Percentiles rank a stretch among this genome's conserved stretches.
Evolutionary conservation across 2,797 vertebrate species (phyloP).

Genomic region (Typhlichthys eigenmanni): DNA sequence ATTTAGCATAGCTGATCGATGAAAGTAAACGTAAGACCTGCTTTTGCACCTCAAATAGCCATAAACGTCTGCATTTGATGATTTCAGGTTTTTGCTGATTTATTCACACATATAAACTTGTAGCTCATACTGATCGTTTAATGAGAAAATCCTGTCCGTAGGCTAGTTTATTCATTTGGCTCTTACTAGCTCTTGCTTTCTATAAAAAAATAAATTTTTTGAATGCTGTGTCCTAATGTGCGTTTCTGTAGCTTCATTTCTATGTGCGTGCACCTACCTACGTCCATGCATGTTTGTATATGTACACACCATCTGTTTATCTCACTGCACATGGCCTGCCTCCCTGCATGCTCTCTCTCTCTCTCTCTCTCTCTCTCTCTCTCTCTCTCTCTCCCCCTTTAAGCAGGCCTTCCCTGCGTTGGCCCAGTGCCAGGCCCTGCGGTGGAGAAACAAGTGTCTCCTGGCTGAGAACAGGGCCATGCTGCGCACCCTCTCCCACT

Average conservation of each 20-base stretch:
- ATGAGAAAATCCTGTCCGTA: too few relatives aligned
- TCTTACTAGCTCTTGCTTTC: conserved; percentile 25
- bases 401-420: conserved; percentile 89
- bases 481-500: conserved; percentile 87
- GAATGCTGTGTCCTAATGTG: conserved; percentile 16
- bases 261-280: conserved; percentile 7
- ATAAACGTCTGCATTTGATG: too few relatives aligned
- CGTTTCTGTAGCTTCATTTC: conserved; percentile 12
- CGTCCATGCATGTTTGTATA: conserved; percentile 23
- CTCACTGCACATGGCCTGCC: background rate
- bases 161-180: conserved; percentile 19
- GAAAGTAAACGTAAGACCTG: too few relatives aligned
- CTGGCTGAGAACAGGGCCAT: conserved; percentile 93
- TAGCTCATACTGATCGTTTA: too few relatives aligned
- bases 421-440: conserved; percentile 88
- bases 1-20: too few relatives aligned
- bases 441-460: conserved; percentile 88
- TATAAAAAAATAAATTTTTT: conserved; percentile 17
- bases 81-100: too few relatives aligned
- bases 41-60: too few relatives aligned
- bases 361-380: conserved; percentile 56
- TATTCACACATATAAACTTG: too few relatives aligned
- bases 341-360: conserved; percentile 3
- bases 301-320: conserved; percentile 5
- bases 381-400: conserved; percentile 68